Conservation (phyloP, 2,113 vertebrate genomes). For the Microcebus lehilahytsara region DNA sequence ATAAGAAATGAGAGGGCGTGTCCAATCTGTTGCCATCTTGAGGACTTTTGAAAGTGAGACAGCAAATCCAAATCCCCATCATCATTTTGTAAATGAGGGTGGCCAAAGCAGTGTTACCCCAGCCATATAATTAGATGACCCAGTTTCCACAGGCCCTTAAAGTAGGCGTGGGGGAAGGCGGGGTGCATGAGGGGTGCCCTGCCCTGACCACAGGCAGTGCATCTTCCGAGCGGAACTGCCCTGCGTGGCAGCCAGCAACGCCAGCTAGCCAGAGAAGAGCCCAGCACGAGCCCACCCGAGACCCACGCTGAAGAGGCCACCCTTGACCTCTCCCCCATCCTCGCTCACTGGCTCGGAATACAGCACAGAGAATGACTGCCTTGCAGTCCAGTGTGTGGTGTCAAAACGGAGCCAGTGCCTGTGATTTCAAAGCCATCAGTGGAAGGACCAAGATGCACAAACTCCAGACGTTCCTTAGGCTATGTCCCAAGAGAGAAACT, state of each 20-base stretch:
- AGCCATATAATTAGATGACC: not conserved
- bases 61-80: not conserved
- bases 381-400: not conserved
- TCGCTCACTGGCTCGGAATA: not conserved
- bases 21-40: not conserved
- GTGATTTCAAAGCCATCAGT: fast-evolving
- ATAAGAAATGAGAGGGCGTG: not conserved
- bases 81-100: not conserved
- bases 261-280: not conserved
- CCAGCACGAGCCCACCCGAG: not conserved
- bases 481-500: not conserved
- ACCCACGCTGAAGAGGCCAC: not conserved
- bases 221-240: not conserved
- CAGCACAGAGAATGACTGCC: no score
- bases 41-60: not conserved
- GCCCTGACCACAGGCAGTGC: not conserved
- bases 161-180: not conserved
- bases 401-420: not conserved
- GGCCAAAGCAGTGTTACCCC: not conserved
- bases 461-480: not conserved
- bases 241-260: not conserved
- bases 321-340: not conserved
- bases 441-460: not conserved
- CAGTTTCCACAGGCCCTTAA: not conserved
- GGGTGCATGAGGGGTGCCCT: not conserved